Conservation (phyloP, 2,888 invertebrate genomes). For the Drosophila subsilvestris region DNA sequence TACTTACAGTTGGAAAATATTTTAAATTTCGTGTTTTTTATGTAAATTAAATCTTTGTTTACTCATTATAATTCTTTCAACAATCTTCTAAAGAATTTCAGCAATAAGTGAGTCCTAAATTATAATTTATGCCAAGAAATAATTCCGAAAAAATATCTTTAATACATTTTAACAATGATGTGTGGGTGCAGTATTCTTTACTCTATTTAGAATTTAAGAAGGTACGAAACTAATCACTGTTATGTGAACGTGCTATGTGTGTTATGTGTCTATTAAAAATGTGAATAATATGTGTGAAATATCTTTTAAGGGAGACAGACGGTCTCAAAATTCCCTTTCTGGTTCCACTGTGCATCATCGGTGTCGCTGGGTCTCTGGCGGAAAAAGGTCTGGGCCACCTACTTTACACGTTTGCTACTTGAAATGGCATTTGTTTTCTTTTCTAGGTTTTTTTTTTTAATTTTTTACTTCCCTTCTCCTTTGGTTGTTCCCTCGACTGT, state of each 20-base stretch:
- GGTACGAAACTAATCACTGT: no score
- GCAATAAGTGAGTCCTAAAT: no score
- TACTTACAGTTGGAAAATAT: not conserved
- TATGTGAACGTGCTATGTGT: no score
- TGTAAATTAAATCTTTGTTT: not conserved
- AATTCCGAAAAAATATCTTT: no score
- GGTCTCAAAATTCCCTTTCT: not conserved
- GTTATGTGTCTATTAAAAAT: no score
- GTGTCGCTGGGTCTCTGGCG: conserved; percentile 41
- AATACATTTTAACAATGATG: no score
- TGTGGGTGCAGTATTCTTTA: no score
- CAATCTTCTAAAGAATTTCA: no score
- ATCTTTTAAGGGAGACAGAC: no score
- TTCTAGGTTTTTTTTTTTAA: conserved; percentile 47
- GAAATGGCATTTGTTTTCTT: conserved; percentile 77
- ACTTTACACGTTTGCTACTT: conserved; percentile 77
- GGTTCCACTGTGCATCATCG: conserved; percentile 48
- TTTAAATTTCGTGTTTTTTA: not conserved
- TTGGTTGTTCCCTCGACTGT: conserved; percentile 26
- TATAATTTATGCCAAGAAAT: no score
- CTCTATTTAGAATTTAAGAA: no score
- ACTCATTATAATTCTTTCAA: not conserved
- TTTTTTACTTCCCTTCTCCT: conserved; percentile 16
- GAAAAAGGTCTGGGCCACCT: conserved; percentile 74
- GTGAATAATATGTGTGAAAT: no score